A percentile compares a stretch with the other conserved stretches of the same genome.
Conservation (phyloP, 2,113 vertebrate species). For the Tachycineta bicolor region DNA sequence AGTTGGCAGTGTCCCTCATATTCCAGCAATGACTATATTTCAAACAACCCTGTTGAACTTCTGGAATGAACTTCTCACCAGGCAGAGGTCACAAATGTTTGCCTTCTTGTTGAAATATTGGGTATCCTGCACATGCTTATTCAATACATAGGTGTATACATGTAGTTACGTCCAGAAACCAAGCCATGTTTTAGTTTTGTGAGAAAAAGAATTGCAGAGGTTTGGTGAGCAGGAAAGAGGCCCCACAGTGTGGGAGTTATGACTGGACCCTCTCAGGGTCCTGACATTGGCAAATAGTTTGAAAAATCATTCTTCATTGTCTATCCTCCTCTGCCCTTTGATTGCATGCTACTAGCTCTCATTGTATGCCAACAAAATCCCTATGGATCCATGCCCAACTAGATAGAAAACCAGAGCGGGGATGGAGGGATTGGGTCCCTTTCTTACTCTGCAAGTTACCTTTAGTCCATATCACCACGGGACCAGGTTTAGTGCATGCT, state of each 20-base stretch:
- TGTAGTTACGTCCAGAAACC: not conserved
- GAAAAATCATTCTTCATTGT: not conserved
- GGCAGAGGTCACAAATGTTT: not conserved
- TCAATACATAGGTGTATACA: not conserved
- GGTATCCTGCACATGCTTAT: not conserved
- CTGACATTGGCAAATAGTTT: not conserved
- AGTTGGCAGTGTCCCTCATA: not conserved
- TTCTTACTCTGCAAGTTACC: not conserved
- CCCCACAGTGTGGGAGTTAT: fast-evolving
- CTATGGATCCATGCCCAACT: not conserved
- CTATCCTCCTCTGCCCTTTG: not conserved
- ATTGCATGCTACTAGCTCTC: not conserved
- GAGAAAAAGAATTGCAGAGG: not conserved
- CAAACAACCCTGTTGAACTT: not conserved
- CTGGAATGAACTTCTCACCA: not conserved
- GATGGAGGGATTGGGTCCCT: not conserved
- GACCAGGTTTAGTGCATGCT: not conserved
- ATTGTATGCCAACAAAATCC: not conserved
- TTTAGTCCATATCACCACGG: not conserved
- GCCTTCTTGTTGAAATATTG: not conserved
- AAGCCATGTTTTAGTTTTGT: not conserved
- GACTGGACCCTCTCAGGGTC: not conserved
- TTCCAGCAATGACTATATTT: not conserved
- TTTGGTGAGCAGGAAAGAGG: not conserved
- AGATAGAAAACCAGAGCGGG: not conserved